Percentiles rank a stretch among this genome's conserved stretches.
Conservation (phyloP, 2,888 invertebrate genomes). For the Lasioglossum villosulum region DNA sequence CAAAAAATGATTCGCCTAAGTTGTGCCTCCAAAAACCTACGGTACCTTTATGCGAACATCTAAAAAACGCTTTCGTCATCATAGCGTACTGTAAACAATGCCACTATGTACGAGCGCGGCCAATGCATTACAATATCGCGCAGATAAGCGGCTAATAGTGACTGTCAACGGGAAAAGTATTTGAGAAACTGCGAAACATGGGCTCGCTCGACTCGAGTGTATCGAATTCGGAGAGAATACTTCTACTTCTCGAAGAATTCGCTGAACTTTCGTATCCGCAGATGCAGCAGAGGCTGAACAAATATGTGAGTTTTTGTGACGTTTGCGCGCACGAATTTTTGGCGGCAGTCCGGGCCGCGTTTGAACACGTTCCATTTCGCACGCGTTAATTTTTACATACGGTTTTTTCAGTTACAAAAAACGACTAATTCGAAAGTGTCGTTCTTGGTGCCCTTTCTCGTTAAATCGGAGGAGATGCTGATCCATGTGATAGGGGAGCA, state of each 20-base stretch:
- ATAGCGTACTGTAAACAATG: conserved; percentile 12
- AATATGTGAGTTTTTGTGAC: conserved; percentile 85
- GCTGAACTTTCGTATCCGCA: conserved; percentile 78
- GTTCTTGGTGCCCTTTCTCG: conserved; percentile 86
- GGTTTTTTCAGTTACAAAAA: conserved; percentile 79
- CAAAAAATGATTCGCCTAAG: conserved; percentile 15
- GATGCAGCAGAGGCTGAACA: conserved; percentile 87
- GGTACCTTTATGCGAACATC: neutral
- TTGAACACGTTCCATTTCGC: neutral
- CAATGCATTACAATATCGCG: conserved; percentile 22
- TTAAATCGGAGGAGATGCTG: conserved; percentile 86
- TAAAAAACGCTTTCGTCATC: neutral
- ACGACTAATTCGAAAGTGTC: conserved; percentile 86
- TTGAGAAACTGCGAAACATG: conserved; percentile 59
- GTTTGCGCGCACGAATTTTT: conserved; percentile 24
- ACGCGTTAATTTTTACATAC: neutral
- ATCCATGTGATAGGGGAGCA: conserved; percentile 87
- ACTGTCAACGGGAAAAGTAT: neutral
- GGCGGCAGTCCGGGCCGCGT: conserved; percentile 6
- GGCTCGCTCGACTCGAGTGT: conserved; percentile 43
- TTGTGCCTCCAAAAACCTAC: neutral
- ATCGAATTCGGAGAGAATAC: conserved; percentile 63
- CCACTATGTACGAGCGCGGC: neutral
- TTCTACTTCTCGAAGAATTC: conserved; percentile 75
- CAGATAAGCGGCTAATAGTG: conserved; percentile 2